Base-by-base conservation (phyloP, 2,113 vertebrate genomes). In the Callaeas wilsoni region DNA sequence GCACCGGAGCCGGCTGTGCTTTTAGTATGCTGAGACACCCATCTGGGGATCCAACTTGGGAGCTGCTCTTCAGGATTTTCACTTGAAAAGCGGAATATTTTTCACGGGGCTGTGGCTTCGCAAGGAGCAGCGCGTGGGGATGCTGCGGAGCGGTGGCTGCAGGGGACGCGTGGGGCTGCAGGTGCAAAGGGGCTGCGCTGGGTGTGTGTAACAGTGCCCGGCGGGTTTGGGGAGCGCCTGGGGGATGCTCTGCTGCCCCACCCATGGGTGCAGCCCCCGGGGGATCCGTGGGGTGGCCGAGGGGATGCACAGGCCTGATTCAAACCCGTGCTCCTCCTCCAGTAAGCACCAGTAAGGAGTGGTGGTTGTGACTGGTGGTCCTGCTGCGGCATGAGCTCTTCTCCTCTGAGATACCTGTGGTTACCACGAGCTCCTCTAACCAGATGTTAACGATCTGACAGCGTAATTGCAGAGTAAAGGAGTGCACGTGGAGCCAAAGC, bases 1-100 rank as follows among this genome's bases (percentile, higher is more conserved):
- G 94, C 84, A 46, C 82, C 2, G 59, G 55, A 82, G 56, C 85
- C 1, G 75, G 67, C 95, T 91, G 82, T 27, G 95, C 97, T 96
- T 94, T 97, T 71, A 64, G 82, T 65, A 77, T 74, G 89, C 96
- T 56, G 75, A 94, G 92, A 42, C 93, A 71, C 65, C 90, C 94
- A 74, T 93, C 93, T 94, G 96, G 94, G 96, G 81, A 95, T 94
- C 91, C 96, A 63, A 5, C 94, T 13, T n/a, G 93, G 88, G 89
- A 81, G 59, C 90, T 71, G 93, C 95, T 96, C 91, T 96, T 94
- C 81, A 93, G 93, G 93, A 93, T 97, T 96, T 89, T 52, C 37
- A 65, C 91, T 92, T 39, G 92, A 76, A 89, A 94, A 96, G 92
- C 12, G 5, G 75, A 83, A 52, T 73, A 20, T 92, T 89, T 96